These are phyloP conservation scores for Garra rufa DNA, from an alignment of 2,113 vertebrate genomes.

Conservation along the genomic window DNA sequence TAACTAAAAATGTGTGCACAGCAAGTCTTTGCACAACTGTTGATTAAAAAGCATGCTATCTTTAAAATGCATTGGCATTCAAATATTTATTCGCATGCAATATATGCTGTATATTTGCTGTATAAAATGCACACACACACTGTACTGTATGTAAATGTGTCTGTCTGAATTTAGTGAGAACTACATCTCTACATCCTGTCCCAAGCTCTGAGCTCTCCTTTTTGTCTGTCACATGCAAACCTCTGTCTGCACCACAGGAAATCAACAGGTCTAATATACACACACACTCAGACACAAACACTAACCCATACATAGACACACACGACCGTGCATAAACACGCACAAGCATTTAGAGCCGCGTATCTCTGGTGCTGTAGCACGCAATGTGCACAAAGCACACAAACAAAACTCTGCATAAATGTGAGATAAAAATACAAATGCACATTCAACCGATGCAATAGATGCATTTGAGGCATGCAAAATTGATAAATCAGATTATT, in stretches of 20 bases:
- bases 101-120: background rate
- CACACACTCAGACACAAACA: conserved; percentile 23
- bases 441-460: background rate
- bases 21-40: background rate
- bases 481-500: background rate
- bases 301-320: conserved; percentile 8
- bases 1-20: background rate
- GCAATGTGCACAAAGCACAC: background rate
- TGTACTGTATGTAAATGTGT: background rate
- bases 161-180: conserved; percentile 28
- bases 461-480: background rate
- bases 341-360: background rate
- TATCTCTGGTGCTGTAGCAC: background rate
- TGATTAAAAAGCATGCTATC: background rate
- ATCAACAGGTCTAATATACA: conserved; percentile 57
- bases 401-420: background rate
- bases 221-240: conserved; percentile 62
- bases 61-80: background rate
- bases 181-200: conserved; percentile 59
- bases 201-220: conserved; percentile 38
- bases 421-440: background rate
- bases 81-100: background rate
- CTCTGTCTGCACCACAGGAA: conserved; percentile 68
- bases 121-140: background rate
- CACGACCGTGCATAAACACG: background rate